Evolutionary conservation across 2,888 invertebrate genomes (phyloP).

Genomic region (Seira ritae): DNA sequence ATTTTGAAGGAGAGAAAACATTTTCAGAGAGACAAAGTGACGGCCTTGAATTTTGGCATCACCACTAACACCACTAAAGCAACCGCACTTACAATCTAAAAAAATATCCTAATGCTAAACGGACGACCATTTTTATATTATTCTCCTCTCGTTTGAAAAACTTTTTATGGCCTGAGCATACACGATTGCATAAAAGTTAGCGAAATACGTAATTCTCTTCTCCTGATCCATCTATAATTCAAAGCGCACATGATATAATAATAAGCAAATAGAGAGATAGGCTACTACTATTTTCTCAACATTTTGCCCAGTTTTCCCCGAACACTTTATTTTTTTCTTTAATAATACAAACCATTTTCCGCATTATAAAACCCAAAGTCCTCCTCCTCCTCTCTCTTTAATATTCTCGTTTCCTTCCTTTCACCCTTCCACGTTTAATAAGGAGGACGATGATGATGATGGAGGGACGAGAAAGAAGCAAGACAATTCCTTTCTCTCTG

Average conservation of each 20-base stretch:
- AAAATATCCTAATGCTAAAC: too few relatives aligned
- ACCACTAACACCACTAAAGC: neutral
- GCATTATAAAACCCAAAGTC: neutral
- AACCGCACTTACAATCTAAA: too few relatives aligned
- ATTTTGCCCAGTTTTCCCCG: neutral
- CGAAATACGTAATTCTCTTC: neutral
- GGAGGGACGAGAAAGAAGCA: neutral
- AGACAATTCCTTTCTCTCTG: neutral
- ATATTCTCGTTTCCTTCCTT: neutral
- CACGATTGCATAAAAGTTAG: neutral
- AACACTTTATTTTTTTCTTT: neutral
- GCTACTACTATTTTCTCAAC: neutral
- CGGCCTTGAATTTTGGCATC: neutral
- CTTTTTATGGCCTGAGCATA: neutral
- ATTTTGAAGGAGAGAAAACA: neutral
- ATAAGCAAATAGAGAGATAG: neutral
- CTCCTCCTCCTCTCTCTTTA: neutral
- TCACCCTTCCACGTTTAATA: too few relatives aligned
- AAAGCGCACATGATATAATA: neutral
- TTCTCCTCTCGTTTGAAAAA: neutral
- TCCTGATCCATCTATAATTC: constrained; percentile 3
- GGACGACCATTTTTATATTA: too few relatives aligned
- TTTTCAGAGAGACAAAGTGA: neutral
- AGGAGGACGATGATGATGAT: too few relatives aligned
- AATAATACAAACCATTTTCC: neutral